Percentiles rank a stretch among this genome's conserved stretches.
Evolutionary conservation across 2,113 vertebrate species (phyloP).

Genomic region (Atrichornis clamosus): DNA sequence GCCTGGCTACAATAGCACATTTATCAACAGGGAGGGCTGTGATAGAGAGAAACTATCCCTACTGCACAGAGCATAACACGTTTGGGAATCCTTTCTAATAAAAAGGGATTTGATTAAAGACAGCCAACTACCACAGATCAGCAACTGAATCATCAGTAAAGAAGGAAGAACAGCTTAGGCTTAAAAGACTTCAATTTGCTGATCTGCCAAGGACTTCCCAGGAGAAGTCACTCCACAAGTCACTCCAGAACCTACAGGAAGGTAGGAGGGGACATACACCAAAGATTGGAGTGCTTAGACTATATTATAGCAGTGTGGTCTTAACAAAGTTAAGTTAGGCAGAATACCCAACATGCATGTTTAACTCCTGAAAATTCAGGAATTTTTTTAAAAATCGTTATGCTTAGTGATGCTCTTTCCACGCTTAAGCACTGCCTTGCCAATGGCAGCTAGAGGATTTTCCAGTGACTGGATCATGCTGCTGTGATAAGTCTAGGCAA

Average conservation of each 20-base stretch:
- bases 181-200: neutral
- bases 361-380: neutral
- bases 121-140: conserved; percentile 6
- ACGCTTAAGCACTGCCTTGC: neutral
- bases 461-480: neutral
- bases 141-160: conserved; percentile 32
- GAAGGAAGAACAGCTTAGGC: neutral
- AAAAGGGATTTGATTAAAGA: conserved; percentile 47
- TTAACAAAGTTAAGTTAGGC: neutral
- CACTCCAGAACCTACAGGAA: neutral
- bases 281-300: neutral
- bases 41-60: neutral
- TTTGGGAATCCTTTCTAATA: conserved; percentile 37
- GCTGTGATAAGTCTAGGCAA: neutral
- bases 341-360: neutral
- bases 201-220: neutral
- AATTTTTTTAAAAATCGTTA: neutral
- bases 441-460: neutral
- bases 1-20: neutral
- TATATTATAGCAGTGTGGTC: neutral
- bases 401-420: neutral
- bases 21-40: neutral
- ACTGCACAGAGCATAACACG: neutral
- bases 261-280: neutral
- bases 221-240: neutral